These are phyloP conservation scores for Adelphocoris suturalis DNA, from an alignment of 2,888 invertebrate genomes.

Conservation along the genomic window DNA sequence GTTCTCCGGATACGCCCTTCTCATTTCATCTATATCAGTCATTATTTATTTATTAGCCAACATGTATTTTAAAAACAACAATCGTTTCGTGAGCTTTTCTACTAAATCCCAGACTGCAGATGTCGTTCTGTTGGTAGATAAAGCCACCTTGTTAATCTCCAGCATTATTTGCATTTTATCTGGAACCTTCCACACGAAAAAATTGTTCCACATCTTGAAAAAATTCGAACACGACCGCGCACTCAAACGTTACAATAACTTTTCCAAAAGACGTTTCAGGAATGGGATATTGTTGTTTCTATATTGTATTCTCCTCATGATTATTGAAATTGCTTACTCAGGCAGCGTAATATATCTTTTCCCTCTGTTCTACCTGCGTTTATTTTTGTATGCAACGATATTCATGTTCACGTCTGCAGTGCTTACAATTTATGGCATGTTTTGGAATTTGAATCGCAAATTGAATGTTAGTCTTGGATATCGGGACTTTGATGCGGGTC, in stretches of 20 bases:
- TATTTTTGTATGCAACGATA: not conserved
- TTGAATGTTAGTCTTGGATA: not conserved
- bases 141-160: not conserved
- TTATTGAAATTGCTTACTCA: not conserved
- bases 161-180: not conserved
- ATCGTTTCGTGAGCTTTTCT: not conserved
- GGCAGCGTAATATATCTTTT: not conserved
- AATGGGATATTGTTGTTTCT: not conserved
- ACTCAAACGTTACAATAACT: not conserved
- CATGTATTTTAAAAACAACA: not conserved
- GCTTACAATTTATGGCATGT: not conserved
- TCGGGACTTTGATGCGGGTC: not conserved
- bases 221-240: not conserved
- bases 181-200: slow-evolving; percentile 9
- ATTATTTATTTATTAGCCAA: not conserved
- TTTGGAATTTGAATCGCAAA: slow-evolving; percentile 34
- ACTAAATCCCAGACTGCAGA: not conserved
- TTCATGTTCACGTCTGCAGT: slow-evolving; percentile 46
- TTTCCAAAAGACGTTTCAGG: not conserved
- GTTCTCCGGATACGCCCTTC: not conserved
- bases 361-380: slow-evolving; percentile 13
- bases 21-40: not conserved
- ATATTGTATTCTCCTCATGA: not conserved
- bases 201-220: not conserved
- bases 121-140: not conserved